A percentile compares a stretch with the other conserved stretches of the same genome.
These are phyloP conservation scores for Rhabdomys dilectus DNA, from an alignment of 2,113 vertebrate species.

Conservation along the genomic window DNA sequence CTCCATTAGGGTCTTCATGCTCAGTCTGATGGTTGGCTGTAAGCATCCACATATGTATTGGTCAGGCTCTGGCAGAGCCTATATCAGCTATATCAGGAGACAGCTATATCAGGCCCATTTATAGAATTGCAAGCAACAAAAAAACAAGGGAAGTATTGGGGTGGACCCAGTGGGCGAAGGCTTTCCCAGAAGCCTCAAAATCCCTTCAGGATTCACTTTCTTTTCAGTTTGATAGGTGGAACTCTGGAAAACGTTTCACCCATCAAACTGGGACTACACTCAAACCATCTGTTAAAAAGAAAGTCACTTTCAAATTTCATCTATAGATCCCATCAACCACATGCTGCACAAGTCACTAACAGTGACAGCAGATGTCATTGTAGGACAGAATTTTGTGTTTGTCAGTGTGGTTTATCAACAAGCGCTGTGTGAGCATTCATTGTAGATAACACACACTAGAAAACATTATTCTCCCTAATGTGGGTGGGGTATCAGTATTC, in stretches of 20 bases:
- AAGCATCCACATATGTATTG: no score
- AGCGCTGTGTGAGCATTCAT: background rate
- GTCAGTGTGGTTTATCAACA: background rate
- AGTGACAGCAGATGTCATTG: conserved; percentile 71
- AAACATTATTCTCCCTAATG: background rate
- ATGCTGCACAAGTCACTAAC: conserved; percentile 3
- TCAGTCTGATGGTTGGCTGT: no score
- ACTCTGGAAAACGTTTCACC: background rate
- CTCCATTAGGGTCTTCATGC: no score
- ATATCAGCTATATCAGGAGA: no score
- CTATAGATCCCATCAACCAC: background rate
- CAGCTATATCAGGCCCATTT: background rate
- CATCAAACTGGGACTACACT: background rate
- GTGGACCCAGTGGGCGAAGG: background rate
- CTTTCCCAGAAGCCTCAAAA: conserved; percentile 17
- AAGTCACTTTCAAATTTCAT: background rate
- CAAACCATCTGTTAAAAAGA: background rate
- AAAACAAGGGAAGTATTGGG: background rate
- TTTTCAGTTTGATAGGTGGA: background rate
- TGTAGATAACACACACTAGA: background rate
- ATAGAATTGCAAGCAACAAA: conserved; percentile 28
- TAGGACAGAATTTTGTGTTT: conserved; percentile 39
- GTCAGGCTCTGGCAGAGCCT: no score
- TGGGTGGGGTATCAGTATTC: background rate
- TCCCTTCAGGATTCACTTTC: background rate